These are phyloP conservation scores for Cyrtorhinus lividipennis DNA, from an alignment of 1,140 invertebrate species.

Conservation along the genomic window DNA sequence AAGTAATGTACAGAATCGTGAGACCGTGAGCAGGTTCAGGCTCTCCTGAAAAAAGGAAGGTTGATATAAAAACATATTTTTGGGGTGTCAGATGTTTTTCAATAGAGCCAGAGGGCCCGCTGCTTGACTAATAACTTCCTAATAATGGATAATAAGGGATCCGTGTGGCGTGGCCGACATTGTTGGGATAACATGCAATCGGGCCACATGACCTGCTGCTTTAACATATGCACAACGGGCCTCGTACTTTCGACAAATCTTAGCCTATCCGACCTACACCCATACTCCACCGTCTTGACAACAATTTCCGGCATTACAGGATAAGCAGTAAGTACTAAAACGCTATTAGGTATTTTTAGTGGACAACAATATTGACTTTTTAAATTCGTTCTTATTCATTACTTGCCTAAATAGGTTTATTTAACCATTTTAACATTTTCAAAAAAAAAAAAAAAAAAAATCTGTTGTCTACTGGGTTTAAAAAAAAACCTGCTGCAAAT, in stretches of 20 bases:
- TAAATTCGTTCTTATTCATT: too few species aligned
- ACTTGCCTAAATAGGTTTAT: too few species aligned
- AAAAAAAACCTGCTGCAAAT: too few species aligned
- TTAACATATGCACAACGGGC: constrained; percentile 2
- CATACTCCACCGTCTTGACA: too few species aligned
- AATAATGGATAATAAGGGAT: constrained; percentile 16
- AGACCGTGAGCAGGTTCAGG: background rate
- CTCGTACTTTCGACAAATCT: background rate
- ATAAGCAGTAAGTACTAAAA: too few species aligned
- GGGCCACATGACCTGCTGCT: background rate
- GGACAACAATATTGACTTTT: too few species aligned
- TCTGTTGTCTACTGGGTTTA: too few species aligned
- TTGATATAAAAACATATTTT: background rate
- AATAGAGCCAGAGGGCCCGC: constrained; percentile 5
- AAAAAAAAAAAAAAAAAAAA: too few species aligned
- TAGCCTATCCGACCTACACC: too few species aligned
- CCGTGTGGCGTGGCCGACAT: background rate
- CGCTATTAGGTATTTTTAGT: too few species aligned
- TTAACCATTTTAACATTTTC: too few species aligned
- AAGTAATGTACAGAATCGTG: background rate
- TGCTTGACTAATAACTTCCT: constrained; percentile 15
- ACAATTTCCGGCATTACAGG: too few species aligned
- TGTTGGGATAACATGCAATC: constrained; percentile 4
- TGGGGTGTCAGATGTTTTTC: constrained; percentile 12
- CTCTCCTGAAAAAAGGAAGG: background rate